Evolutionary conservation across 2,113 vertebrate species (phyloP), one percentile per base, ranked within the genome.

Genomic region (Morone chrysops): DNA sequence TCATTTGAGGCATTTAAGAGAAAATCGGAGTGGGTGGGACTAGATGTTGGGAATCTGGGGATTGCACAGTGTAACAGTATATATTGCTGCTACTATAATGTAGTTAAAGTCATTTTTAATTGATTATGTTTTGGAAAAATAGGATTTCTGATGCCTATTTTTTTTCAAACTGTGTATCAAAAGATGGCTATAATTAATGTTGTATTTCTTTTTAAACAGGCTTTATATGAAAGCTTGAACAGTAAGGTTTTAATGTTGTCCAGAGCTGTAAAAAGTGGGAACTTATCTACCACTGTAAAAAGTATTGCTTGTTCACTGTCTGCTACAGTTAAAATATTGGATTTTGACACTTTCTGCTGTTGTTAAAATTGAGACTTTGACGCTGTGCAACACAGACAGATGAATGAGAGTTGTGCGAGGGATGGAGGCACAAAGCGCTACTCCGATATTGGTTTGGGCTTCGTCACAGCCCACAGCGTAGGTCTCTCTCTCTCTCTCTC

Each of bases 291-390:
- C 25, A 1, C 22, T 80, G 16, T 71, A 25, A 50, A 50, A 56
- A 13, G 22, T 7, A 2, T 6, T 13, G 13, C n/a, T 60, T 4
- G 70, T 51, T 70, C 54, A 22, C 22, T 16, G n/a, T 66, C 38
- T 14, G 2, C 65, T 14, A 10, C 31, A 8, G 43, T 38, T n/a
- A 13, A 47, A 56, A 20, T 41, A 53, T 25, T 25, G 47, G 22
- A 84, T 74, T 70, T 80, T 77, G 72, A 53, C 45, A 5, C 36
- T 9, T 31, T 5, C 7, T 36, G 47, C 51, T 31, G 59, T 41
- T 63, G 70, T 75, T 56, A 62, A 78, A 60, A 61, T 51, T 57
- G 57, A 43, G 67, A 70, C 76, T 74, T 59, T 70, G 73, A 78
- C 8, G 11, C 25, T 0, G 36, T 41, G 60, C 12, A 36, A 2